Evolutionary conservation across 2,797 vertebrate genomes (phyloP).

Genomic region (Argentina silus): DNA sequence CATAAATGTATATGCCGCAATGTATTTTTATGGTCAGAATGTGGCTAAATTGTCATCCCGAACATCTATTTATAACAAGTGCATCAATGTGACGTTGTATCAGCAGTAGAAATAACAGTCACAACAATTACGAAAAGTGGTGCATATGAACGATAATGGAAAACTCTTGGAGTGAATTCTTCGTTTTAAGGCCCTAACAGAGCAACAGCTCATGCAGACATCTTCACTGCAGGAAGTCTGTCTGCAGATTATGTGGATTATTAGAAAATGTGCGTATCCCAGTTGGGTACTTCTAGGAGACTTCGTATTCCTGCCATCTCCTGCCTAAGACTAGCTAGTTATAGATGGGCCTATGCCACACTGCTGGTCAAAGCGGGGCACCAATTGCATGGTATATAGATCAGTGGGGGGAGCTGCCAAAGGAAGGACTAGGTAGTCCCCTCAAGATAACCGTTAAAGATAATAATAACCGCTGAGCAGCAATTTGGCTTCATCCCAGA

Average conservation of each 20-base stretch:
- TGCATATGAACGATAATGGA: no score
- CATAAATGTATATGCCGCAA: no score
- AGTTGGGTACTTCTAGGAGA: not conserved
- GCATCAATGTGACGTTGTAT: not conserved
- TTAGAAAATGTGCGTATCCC: not conserved
- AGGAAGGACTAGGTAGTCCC: not conserved
- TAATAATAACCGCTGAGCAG: not conserved
- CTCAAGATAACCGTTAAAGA: not conserved
- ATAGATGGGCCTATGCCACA: not conserved
- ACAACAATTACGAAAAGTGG: no score
- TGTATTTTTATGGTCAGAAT: no score
- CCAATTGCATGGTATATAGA: not conserved
- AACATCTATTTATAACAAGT: not conserved
- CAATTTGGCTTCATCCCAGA: not conserved
- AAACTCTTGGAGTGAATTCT: not conserved
- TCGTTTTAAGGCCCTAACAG: not conserved
- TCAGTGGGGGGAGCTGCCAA: not conserved
- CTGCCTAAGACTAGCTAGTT: not conserved
- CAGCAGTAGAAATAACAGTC: no score
- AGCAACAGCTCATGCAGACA: not conserved
- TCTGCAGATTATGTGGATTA: constrained; percentile 9
- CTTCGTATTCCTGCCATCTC: not conserved
- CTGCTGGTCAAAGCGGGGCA: not conserved
- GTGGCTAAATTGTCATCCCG: no score
- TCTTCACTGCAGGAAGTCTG: not conserved